A percentile compares a stretch with the other conserved stretches of the same genome.
Conservation (phyloP, 2,888 invertebrate species). For the Schrankia costaestrigalis region DNA sequence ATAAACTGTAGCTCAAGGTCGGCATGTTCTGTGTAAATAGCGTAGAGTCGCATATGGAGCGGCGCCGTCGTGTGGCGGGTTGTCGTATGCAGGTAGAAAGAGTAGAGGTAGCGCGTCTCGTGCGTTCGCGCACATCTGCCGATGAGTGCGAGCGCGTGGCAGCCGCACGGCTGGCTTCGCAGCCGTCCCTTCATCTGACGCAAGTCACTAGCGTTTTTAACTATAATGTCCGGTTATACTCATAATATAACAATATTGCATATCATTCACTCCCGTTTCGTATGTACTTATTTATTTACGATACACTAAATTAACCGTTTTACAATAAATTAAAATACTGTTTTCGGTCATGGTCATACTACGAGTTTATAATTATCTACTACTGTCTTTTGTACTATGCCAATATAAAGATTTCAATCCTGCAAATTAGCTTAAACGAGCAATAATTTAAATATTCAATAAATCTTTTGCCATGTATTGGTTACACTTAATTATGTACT, state of each 20-base stretch:
- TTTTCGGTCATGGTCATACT: too few relatives aligned
- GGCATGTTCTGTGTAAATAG: constrained; percentile 30
- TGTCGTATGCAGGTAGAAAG: constrained; percentile 31
- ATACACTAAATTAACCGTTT: too few relatives aligned
- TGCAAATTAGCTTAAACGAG: too few relatives aligned
- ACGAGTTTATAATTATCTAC: too few relatives aligned
- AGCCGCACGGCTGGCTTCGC: constrained; percentile 25
- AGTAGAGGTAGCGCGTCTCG: constrained; percentile 41
- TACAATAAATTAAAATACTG: too few relatives aligned
- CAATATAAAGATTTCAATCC: too few relatives aligned
- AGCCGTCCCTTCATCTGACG: constrained; percentile 33
- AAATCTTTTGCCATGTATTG: too few relatives aligned
- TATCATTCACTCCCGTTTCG: constrained; percentile 21
- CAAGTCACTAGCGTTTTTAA: constrained; percentile 37
- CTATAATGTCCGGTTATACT: constrained; percentile 8
- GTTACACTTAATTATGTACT: too few relatives aligned
- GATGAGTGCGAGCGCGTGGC: constrained; percentile 37
- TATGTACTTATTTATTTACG: too few relatives aligned
- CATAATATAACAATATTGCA: too few relatives aligned
- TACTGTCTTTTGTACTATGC: too few relatives aligned
- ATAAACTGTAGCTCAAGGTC: constrained; percentile 30
- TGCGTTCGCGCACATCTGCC: constrained; percentile 66
- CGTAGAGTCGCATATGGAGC: constrained; percentile 29
- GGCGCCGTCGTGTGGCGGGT: constrained; percentile 13
- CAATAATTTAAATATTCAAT: too few relatives aligned